Base-by-base conservation (phyloP, 1,140 invertebrate genomes). In the Rhagoletis pomonella region DNA sequence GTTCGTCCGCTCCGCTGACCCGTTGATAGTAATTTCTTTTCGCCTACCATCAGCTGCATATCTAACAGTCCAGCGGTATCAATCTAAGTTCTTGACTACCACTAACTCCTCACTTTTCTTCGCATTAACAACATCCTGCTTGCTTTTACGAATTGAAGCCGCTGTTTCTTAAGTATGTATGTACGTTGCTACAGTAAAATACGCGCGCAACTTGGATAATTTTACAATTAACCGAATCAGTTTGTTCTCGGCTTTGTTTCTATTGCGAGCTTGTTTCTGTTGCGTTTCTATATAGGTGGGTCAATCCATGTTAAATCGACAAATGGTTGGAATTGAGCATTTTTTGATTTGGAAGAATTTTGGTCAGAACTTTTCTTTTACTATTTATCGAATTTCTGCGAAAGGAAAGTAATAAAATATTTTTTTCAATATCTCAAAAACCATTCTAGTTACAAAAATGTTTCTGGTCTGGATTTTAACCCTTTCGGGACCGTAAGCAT, bases 191-290 rank as follows among this genome's bases (percentile, higher is more conserved):
- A 17, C 64, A 67, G 64, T 29, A 10, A 19, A 67, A 67, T 29
- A 19, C 39, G 42, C 14, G 67, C 67, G 39, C 17, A 6, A 44
- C 39, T 67, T 17, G 39, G 10, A 4, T 73, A 73, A 73, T 73
- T 73, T 73, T 44, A 73, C 67, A 73, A 47, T 73, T 47, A 73
- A 73, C 67, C 44, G 39, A 73, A 73, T 44, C 67, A 73, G 67
- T 73, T 73, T 17, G 42, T 12, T 73, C 39, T 73, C 44, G 67
- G 42, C 10, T 17, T 47, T 73, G 39, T 73, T 47, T 12, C 44
- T 42, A 9, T 42, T 12, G 9, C 29, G 64, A 0, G 64, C 9
- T 12, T 14, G 60, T 62, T 62, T 62, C 4, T 55, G 9, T 55
- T 0, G 0, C 50, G 9, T 55, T 0, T 0, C 50, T 55, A 9